Conservation (phyloP, 2,888 invertebrate species). For the Azorinus chamasolen region DNA sequence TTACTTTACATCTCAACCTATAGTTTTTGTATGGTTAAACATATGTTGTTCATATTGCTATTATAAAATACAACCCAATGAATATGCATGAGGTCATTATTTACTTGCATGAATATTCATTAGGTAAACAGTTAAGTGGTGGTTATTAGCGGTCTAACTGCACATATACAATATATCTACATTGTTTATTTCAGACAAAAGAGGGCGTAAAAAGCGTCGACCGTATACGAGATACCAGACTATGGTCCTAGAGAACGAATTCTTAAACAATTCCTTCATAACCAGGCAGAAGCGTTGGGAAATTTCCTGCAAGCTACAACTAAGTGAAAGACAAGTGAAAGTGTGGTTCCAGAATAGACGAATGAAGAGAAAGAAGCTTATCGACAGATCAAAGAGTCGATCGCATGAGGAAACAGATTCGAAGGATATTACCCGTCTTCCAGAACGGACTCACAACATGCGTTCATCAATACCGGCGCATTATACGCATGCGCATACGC, state of each 20-base stretch:
- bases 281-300: conserved; percentile 99
- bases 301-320: conserved; percentile 97
- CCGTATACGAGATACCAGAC: conserved; percentile 99
- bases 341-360: conserved; percentile 99
- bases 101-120: no score
- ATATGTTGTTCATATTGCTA: no score
- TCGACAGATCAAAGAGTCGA: conserved; percentile 83
- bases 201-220: conserved; percentile 95
- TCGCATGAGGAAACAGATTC: conserved; percentile 71
- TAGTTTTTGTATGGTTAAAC: no score
- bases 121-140: no score
- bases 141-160: no score
- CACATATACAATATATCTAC: no score
- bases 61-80: no score
- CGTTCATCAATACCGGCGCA: conserved; percentile 23
- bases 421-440: conserved; percentile 62
- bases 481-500: conserved; percentile 23
- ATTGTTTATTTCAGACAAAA: conserved; percentile 75
- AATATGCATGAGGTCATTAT: no score
- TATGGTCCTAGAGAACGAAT: conserved; percentile 98
- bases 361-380: conserved; percentile 98
- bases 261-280: conserved; percentile 99
- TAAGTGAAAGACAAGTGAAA: conserved; percentile 95
- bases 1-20: no score
- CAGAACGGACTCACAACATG: conserved; percentile 33